These are phyloP conservation scores for Lasiurus borealis DNA, from an alignment of 2,113 vertebrate genomes.

Conservation along the genomic window DNA sequence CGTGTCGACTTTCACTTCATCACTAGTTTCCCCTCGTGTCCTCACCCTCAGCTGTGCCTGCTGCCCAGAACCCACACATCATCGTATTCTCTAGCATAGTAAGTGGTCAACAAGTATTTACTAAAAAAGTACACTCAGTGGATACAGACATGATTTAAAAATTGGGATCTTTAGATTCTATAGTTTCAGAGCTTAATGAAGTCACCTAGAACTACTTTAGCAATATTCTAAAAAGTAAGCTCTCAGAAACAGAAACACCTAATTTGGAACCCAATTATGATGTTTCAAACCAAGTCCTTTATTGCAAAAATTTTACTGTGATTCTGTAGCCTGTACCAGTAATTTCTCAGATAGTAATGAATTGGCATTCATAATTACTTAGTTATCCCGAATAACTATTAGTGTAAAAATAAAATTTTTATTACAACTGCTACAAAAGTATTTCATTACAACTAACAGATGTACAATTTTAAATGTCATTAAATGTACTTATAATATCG, in stretches of 20 bases:
- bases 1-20: not conserved
- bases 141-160: not conserved
- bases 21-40: too few relatives aligned
- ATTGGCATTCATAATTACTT: not conserved
- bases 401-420: not conserved
- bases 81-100: not conserved
- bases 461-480: conserved; percentile 15
- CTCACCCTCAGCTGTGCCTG: not conserved
- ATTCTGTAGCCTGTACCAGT: not conserved
- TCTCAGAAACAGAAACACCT: conserved; percentile 23
- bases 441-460: conserved; percentile 15
- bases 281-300: not conserved
- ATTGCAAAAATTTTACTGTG: conserved; percentile 9
- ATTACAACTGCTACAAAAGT: conserved; percentile 29
- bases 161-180: not conserved
- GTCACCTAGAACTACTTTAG: not conserved
- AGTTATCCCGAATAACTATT: not conserved
- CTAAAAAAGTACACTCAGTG: not conserved
- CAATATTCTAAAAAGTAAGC: conserved; percentile 25
- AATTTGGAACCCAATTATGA: conserved; percentile 32
- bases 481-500: conserved; percentile 16
- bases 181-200: not conserved
- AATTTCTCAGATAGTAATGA: not conserved
- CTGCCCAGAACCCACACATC: not conserved
- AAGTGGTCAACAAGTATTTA: not conserved